Base-by-base conservation (phyloP, 2,113 vertebrate genomes). In the Anser brachyrhynchus region DNA sequence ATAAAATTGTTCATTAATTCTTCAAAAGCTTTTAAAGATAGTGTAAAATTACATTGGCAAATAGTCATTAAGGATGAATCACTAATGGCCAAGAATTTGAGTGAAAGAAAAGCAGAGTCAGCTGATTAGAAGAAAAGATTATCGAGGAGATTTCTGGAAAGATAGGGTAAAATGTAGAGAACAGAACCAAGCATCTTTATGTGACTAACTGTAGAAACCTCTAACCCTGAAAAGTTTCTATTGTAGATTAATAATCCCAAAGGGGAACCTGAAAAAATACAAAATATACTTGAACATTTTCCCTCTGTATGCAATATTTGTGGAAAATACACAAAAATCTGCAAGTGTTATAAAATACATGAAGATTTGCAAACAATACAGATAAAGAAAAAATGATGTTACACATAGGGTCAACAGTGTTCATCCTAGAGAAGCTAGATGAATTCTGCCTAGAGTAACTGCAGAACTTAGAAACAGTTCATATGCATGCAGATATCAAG, bases 1-100 rank as follows among this genome's bases (percentile, higher is more conserved):
- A 95, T 73, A 87, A 95, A 94, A 80, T 39, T 64, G 71, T 87
- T 91, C 81, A 87, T 92, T 87, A 91, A 94, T 91, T 77, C 82
- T 83, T 92, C 77, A 91, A 87, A 84, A 74, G 72, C 26, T 89
- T 93, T 55, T 82, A 85, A 84, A 92, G 43, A 92, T 6, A 2
- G 41, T 75, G 92, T 72, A 95, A 93, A 70, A 95, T 91, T 75
- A 70, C 49, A 89, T 0, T 70, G 54, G 78, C 44, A 95, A 93
- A 94, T 37, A 85, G 72, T 67, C 83, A 59, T 86, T 92, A 74
- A 71, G 28, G 37, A 92, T 84, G 83, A 90, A 88, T 84, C 76
- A 77, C 73, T 90, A 93, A 92, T 69, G 18, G 61, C 4, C 11
- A 84, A 82, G 39, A 93, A 92, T 73, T 70, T 83, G 90, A 87